Base-by-base conservation (phyloP, 2,888 invertebrate genomes). In the Drosophila helvetica region DNA sequence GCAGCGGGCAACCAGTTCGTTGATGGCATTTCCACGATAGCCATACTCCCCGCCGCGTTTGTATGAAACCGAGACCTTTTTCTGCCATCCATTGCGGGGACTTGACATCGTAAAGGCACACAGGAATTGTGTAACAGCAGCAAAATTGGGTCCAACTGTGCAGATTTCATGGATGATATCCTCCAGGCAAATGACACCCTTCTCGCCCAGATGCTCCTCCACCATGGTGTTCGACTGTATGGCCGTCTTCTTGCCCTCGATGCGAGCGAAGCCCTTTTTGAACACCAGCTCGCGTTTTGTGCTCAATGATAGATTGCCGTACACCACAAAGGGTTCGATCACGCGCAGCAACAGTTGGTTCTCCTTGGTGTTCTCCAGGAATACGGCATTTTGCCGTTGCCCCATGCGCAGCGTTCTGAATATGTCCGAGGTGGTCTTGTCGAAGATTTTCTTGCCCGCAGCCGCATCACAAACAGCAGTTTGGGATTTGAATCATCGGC, bases 41-140 rank as follows among this genome's bases (percentile, higher is more conserved):
- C 92, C 92, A 69, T 92, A 92, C 73, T 92, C 92, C n/a, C 92
- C 92, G 9, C 92, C 92, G 46, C 91, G 90, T 30, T 89, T 86
- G 65, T 79, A 91, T 2, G 91, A 70, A 1, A 92, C 90, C 2
- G 91, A 91, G 0, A 91, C 90, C 66, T 92, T 92, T 7, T 91
- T 91, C 52, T 90, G 75, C 90, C 91, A 92, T 3, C 92, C 92
- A 75, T 92, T 90, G n/a, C 90, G 89, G 0, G 92, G 92, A 78
- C 85, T 88, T 22, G 90, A 90, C 1, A 92, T 70, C 91, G 77
- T 72, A 77, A 92, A 92, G 3, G 92, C 67, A 50, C 90, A 89
- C 7, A 92, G 73, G 33, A 91, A 91, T 2, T 87, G 71, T 3
- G 77, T 89, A 1, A 92, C 91, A 1, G 82, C 79, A 19, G 86